phyloP scores from a whole-genome alignment of 37 sponge, comb jelly and placozoan species.

The Axinella damicornis region DNA sequence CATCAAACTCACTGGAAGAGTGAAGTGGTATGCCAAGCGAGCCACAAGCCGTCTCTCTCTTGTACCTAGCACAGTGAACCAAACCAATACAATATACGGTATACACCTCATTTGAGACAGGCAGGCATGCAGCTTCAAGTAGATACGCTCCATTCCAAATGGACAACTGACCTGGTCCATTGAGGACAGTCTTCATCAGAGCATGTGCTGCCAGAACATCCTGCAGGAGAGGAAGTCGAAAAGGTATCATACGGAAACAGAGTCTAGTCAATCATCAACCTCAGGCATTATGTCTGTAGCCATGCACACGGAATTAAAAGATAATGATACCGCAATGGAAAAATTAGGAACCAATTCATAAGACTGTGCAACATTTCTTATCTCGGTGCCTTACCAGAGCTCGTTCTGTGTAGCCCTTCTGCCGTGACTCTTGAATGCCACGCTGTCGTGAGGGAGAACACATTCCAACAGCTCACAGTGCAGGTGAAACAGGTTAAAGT shows the following conservation, averaged over 20 bases:
- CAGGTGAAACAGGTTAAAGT: neutral
- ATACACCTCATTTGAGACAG: too few species aligned
- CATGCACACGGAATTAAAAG: too few species aligned
- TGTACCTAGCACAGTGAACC: conserved; percentile 51
- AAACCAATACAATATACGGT: neutral
- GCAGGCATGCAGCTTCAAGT: too few species aligned
- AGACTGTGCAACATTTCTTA: too few species aligned
- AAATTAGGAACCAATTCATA: too few species aligned
- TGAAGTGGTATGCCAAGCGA: conserved; percentile 72
- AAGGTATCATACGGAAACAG: too few species aligned
- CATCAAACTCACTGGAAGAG: conserved; percentile 26
- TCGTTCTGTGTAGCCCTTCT: conserved; percentile 68
- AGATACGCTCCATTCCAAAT: too few species aligned
- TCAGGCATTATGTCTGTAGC: too few species aligned
- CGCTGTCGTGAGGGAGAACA: conserved; percentile 3
- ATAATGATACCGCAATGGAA: too few species aligned
- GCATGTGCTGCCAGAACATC: conserved; percentile 76
- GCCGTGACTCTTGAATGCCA: conserved; percentile 11
- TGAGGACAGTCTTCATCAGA: conserved; percentile 73
- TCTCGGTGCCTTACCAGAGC: conserved; percentile 54
- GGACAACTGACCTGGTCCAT: conserved; percentile 81
- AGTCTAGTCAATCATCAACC: too few species aligned
- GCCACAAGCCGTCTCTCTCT: conserved; percentile 69
- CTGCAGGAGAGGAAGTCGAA: conserved; percentile 19
- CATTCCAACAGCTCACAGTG: neutral